phyloP scores from a whole-genome alignment of 1,140 invertebrate species.

The Propsilocerus akamusi region DNA sequence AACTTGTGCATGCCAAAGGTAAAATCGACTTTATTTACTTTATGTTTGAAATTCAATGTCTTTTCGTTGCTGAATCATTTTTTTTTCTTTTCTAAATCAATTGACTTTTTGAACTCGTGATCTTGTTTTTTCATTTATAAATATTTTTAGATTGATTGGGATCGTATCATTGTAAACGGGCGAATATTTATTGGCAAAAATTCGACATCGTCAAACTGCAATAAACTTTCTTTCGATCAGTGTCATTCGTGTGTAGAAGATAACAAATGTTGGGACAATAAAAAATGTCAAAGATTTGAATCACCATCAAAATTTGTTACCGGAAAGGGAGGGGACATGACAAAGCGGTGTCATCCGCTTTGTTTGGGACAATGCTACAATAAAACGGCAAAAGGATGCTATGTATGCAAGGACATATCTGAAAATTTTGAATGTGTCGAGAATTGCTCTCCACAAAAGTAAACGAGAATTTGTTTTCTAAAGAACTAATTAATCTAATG shows the following conservation, averaged over 20 bases:
- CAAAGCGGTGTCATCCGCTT: conserved; percentile 8
- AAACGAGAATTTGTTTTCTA: conserved; percentile 1
- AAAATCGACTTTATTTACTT: not conserved
- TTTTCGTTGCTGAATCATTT: conserved; percentile 37
- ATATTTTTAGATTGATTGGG: conserved; percentile 2
- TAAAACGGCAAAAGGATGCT: conserved; percentile 6
- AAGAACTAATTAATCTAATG: not conserved
- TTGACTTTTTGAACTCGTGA: conserved; percentile 54
- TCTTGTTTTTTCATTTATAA: conserved; percentile 59
- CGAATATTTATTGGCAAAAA: not conserved
- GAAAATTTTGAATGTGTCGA: conserved; percentile 33
- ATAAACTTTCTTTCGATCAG: not conserved
- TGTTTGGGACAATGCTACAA: conserved; percentile 10
- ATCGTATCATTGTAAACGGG: not conserved
- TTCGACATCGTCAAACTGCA: not conserved
- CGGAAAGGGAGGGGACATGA: not conserved
- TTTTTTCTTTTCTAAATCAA: conserved; percentile 40
- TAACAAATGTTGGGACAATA: conserved; percentile 39
- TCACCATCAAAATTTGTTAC: not conserved
- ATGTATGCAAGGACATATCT: conserved; percentile 12
- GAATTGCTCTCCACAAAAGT: conserved; percentile 39
- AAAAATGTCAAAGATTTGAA: conserved; percentile 32
- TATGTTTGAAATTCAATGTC: not conserved
- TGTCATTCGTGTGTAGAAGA: not conserved
- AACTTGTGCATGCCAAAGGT: not conserved